These are phyloP conservation scores for Phylloscopus collybita DNA, from an alignment of 2,797 vertebrate genomes.

Conservation along the genomic window DNA sequence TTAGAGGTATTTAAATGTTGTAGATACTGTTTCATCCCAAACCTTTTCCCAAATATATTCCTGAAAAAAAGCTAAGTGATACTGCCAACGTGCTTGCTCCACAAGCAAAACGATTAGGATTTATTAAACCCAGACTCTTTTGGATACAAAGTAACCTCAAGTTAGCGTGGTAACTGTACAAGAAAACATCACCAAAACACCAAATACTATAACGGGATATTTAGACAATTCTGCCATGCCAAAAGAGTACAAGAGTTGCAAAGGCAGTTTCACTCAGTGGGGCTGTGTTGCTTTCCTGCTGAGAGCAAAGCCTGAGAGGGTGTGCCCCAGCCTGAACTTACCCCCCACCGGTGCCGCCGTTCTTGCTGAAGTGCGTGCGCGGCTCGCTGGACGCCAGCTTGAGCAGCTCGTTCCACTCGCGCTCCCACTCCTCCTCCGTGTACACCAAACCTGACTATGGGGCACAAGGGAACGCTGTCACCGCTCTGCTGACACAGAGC, in stretches of 20 bases:
- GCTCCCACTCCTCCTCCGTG: conserved; percentile 97
- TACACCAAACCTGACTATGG: conserved; percentile 94
- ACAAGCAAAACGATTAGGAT: background rate
- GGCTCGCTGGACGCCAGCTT: conserved; percentile 98
- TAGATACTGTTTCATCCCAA: background rate
- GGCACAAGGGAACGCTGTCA: conserved; percentile 9
- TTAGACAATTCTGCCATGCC: background rate
- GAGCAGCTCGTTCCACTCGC: conserved; percentile 96
- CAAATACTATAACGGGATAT: background rate
- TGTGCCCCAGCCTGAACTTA: conserved; percentile 65
- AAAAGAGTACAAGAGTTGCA: background rate
- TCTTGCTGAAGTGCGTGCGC: conserved; percentile 93
- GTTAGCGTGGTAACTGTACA: background rate
- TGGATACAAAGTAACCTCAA: background rate
- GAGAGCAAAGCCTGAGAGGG: rapidly evolving
- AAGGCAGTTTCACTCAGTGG: background rate
- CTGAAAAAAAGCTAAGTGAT: background rate
- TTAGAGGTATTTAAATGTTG: background rate
- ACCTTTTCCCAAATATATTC: background rate
- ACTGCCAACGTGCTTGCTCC: background rate
- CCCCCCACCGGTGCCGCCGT: conserved; percentile 90
- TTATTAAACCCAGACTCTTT: background rate
- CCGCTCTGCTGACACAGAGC: background rate
- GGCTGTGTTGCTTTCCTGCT: too few species aligned
- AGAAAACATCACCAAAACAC: background rate